These are phyloP conservation scores for Siphamia tubifer DNA, from an alignment of 2,113 vertebrate genomes.

Conservation along the genomic window DNA sequence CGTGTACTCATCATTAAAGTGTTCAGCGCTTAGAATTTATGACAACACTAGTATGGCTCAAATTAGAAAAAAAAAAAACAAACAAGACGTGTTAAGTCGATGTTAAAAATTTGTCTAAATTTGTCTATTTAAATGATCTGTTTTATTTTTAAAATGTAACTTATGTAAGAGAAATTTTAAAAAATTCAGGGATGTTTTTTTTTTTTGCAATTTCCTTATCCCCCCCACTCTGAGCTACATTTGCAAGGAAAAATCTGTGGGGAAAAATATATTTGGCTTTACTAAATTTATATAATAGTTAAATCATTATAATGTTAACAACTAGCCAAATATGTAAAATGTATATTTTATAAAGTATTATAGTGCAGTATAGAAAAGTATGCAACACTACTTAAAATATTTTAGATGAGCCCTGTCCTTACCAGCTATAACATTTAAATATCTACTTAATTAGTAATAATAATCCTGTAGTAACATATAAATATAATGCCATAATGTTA, in stretches of 20 bases:
- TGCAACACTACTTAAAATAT: slow-evolving; percentile 8
- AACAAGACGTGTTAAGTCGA: too few relatives aligned
- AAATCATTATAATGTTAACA: slow-evolving; percentile 17
- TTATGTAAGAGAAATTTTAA: too few relatives aligned
- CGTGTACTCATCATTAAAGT: not conserved
- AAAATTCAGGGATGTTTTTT: too few relatives aligned
- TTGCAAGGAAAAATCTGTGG: too few relatives aligned
- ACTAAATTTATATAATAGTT: slow-evolving; percentile 21
- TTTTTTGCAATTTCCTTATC: too few relatives aligned
- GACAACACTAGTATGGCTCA: not conserved
- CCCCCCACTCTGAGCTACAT: too few relatives aligned
- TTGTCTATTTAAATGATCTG: too few relatives aligned
- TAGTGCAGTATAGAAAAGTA: slow-evolving; percentile 31
- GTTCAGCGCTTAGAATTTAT: not conserved
- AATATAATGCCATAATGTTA: slow-evolving; percentile 10
- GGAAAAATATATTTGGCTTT: not conserved
- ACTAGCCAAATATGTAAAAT: slow-evolving; percentile 29
- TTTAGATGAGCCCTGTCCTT: not conserved
- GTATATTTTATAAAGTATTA: slow-evolving; percentile 7
- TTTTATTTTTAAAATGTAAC: too few relatives aligned
- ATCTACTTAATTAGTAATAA: slow-evolving; percentile 21
- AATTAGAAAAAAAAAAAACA: too few relatives aligned
- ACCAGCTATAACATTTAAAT: slow-evolving; percentile 17
- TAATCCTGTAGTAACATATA: slow-evolving; percentile 11
- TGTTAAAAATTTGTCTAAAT: too few relatives aligned